Evolutionary conservation across 2,113 vertebrate species (phyloP).

Genomic region (Chionodraco myersi): DNA sequence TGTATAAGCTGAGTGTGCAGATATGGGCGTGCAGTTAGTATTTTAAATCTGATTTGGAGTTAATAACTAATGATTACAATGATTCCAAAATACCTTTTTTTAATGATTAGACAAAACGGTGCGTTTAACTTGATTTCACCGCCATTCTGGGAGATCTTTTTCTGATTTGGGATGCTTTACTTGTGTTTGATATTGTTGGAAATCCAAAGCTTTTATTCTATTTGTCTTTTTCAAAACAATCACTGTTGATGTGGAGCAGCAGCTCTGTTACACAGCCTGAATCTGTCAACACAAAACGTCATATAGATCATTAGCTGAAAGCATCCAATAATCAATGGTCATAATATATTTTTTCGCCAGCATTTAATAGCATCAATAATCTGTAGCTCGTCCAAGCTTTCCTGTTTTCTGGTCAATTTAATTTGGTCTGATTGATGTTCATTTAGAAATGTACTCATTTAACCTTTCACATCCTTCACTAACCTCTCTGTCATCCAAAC

Average conservation of each 20-base stretch:
- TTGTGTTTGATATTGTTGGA: slow-evolving; percentile 10
- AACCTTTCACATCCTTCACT: slow-evolving; percentile 3
- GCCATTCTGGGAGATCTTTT: not conserved
- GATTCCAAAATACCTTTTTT: not conserved
- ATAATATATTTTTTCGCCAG: not conserved
- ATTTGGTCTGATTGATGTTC: not conserved
- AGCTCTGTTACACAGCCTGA: slow-evolving; percentile 15
- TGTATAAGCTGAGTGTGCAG: slow-evolving; percentile 27
- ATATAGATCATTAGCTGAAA: slow-evolving; percentile 8
- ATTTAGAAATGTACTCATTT: not conserved
- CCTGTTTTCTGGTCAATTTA: not conserved
- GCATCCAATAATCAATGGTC: not conserved
- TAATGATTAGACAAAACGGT: not conserved
- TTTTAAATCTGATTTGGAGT: slow-evolving; percentile 26
- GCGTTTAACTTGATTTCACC: slow-evolving; percentile 22
- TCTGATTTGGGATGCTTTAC: slow-evolving; percentile 38
- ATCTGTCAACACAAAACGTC: slow-evolving; percentile 22
- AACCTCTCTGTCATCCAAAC: not conserved
- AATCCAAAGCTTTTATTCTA: slow-evolving; percentile 31
- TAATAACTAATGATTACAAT: slow-evolving; percentile 4
- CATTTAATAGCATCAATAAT: not conserved
- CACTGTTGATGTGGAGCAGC: slow-evolving; percentile 31
- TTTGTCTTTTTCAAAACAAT: slow-evolving; percentile 32
- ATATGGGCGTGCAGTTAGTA: slow-evolving; percentile 14
- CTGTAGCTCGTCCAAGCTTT: not conserved